Conservation (phyloP, 2,888 invertebrate species). For the Hybos culiciformis region DNA sequence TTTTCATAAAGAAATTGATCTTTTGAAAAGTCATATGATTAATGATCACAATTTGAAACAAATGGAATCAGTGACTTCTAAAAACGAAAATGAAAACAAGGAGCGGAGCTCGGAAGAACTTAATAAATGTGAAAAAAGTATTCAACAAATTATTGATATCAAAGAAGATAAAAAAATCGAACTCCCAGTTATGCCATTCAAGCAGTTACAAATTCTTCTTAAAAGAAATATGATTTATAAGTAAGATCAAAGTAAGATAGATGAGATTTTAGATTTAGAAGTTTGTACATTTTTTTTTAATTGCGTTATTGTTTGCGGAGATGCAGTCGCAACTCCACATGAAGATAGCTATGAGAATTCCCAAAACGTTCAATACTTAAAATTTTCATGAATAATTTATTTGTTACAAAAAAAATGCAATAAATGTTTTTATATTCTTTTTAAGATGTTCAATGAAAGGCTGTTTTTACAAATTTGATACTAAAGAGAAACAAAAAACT, state of each 20-base stretch:
- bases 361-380: too few relatives aligned
- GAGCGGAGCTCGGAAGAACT: too few relatives aligned
- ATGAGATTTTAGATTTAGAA: too few relatives aligned
- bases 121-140: too few relatives aligned
- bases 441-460: conserved; percentile 40
- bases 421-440: conserved; percentile 6
- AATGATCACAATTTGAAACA: conserved; percentile 24
- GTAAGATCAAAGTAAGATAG: too few relatives aligned
- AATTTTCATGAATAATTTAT: neutral
- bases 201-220: conserved; percentile 10
- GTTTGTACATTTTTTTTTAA: conserved; percentile 13
- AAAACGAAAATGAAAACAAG: too few relatives aligned
- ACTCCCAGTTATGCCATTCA: conserved; percentile 10
- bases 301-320: conserved; percentile 29
- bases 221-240: conserved; percentile 3
- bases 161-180: conserved; percentile 5
- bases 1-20: conserved; percentile 22
- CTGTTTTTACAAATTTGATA: conserved; percentile 43
- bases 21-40: conserved; percentile 30
- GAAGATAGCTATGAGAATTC: conserved; percentile 19
- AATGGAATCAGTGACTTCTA: too few relatives aligned
- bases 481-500: conserved; percentile 31
- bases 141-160: conserved; percentile 9
- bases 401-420: neutral
- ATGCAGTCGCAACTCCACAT: conserved; percentile 25